phyloP scores from a whole-genome alignment of 2,113 vertebrate genomes.

The Ariopsis seemanni region DNA sequence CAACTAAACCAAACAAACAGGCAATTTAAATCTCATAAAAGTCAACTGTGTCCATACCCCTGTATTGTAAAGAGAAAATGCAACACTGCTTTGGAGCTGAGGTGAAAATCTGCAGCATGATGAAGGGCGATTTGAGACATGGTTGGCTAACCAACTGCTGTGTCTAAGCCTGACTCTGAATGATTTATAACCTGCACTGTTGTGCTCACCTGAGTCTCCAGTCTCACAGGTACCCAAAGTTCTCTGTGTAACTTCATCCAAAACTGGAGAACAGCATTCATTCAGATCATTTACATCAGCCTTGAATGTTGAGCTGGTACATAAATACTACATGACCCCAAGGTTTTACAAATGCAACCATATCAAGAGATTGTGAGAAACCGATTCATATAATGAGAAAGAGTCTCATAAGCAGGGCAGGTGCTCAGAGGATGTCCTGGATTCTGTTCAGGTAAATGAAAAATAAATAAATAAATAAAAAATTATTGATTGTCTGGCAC shows the following conservation, averaged over 20 bases:
- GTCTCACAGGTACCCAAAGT: slow-evolving; percentile 22
- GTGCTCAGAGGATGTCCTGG: background rate
- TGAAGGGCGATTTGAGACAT: slow-evolving; percentile 32
- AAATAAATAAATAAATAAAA: too few species aligned
- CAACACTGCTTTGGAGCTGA: background rate
- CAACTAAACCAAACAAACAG: background rate
- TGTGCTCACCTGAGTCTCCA: slow-evolving; percentile 35
- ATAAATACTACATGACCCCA: background rate
- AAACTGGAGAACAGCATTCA: background rate
- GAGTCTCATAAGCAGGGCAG: background rate
- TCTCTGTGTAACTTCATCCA: slow-evolving; percentile 12
- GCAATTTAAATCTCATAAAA: background rate
- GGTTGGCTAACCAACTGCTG: slow-evolving; percentile 38
- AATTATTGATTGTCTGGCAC: too few species aligned
- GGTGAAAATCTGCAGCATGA: slow-evolving; percentile 29
- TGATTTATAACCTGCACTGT: slow-evolving; percentile 42
- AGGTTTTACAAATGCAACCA: background rate
- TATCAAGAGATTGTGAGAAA: background rate
- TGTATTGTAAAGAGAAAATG: background rate
- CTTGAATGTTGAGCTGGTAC: background rate
- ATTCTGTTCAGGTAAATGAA: background rate
- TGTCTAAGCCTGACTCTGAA: slow-evolving; percentile 32
- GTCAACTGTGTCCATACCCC: background rate
- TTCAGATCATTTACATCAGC: slow-evolving; percentile 8
- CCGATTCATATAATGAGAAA: background rate